Base-by-base conservation (phyloP, 2,888 invertebrate genomes). In the Drosophila peninsularis region DNA sequence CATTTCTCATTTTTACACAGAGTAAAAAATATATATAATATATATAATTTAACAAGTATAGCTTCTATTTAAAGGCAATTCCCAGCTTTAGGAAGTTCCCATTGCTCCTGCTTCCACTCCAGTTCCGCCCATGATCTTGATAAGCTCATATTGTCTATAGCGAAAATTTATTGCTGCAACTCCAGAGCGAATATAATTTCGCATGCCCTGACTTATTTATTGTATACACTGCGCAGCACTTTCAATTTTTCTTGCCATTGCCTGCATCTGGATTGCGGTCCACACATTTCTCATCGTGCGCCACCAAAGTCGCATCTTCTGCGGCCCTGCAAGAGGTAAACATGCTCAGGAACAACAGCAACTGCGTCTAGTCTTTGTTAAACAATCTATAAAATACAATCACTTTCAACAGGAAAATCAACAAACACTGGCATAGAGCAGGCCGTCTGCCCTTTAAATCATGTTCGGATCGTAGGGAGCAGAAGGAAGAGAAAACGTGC, bases 331-430 rank as follows among this genome's bases (percentile, higher is more conserved):
- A 42, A 62, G 63, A 71, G 30, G 78, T 57, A 78, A 78, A 73
- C 75, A 77, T 60, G 64, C 61, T 14, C 56, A 52, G 62, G 72
- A 60, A 32, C 53, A 66, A 50, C 54, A 62, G 42, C 62, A 64
- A 55, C 21, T 54, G 36, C 70, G 37, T 39, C 32, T 39, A 75
- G 61, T 57, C 62, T 56, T 68, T 45, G 67, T 44, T 65, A 66
- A 69, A 62, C 80, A 80, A 85, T 85, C 82, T 82, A 66, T 66
- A 80, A 75, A 75, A 72, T 71, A 80, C 82, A 84, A 84, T 82
- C 81, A 78, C 80, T 82, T 82, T 77, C 64, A 78, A 50, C 80
- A 61, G 67, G 44, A 82, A 76, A 79, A 67, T 67, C 75, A 62
- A 71, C 61, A 82, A 57, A 62, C 53, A 66, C 66, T 50, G 62